phyloP scores from a whole-genome alignment of 2,888 invertebrate species.

The Atethmia centrago region DNA sequence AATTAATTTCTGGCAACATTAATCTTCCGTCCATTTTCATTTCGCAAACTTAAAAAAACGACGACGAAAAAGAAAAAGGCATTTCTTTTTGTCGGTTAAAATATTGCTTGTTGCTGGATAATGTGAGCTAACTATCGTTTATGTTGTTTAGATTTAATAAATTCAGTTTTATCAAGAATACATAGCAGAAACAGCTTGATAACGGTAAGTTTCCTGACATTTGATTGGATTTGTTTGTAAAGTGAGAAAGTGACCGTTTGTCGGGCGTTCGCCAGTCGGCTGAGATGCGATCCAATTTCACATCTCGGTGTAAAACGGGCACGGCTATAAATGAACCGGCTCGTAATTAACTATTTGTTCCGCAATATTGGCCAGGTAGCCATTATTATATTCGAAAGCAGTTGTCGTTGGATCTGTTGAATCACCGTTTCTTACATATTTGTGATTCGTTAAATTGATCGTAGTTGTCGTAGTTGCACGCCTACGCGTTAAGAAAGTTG shows the following conservation, averaged over 20 bases:
- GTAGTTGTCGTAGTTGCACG: slow-evolving; percentile 67
- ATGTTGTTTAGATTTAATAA: slow-evolving; percentile 76
- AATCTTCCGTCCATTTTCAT: slow-evolving; percentile 86
- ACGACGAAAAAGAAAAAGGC: slow-evolving; percentile 82
- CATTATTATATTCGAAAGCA: slow-evolving; percentile 74
- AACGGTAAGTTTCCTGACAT: slow-evolving; percentile 87
- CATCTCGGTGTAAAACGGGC: slow-evolving; percentile 79
- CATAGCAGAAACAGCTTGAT: slow-evolving; percentile 67
- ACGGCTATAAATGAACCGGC: slow-evolving; percentile 84
- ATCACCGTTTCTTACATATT: slow-evolving; percentile 72
- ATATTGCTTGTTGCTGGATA: slow-evolving; percentile 77
- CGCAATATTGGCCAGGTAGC: slow-evolving; percentile 76
- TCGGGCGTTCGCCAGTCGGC: slow-evolving; percentile 76
- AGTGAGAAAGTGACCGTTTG: slow-evolving; percentile 88
- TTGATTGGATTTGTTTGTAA: slow-evolving; percentile 86
- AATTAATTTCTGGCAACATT: slow-evolving; percentile 73
- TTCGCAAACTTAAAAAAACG: slow-evolving; percentile 87
- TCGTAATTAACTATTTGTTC: slow-evolving; percentile 81
- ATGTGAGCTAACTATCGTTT: slow-evolving; percentile 81
- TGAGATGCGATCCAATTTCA: slow-evolving; percentile 86
- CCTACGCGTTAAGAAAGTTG: slow-evolving; percentile 78
- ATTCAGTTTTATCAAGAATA: slow-evolving; percentile 70
- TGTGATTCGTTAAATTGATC: slow-evolving; percentile 64
- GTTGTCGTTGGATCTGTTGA: slow-evolving; percentile 79
- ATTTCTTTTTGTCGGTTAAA: slow-evolving; percentile 81